A percentile compares a stretch with the other conserved stretches of the same genome.
Evolutionary conservation across 2,113 vertebrate genomes (phyloP).

Genomic region (Paramormyrops kingsleyae): DNA sequence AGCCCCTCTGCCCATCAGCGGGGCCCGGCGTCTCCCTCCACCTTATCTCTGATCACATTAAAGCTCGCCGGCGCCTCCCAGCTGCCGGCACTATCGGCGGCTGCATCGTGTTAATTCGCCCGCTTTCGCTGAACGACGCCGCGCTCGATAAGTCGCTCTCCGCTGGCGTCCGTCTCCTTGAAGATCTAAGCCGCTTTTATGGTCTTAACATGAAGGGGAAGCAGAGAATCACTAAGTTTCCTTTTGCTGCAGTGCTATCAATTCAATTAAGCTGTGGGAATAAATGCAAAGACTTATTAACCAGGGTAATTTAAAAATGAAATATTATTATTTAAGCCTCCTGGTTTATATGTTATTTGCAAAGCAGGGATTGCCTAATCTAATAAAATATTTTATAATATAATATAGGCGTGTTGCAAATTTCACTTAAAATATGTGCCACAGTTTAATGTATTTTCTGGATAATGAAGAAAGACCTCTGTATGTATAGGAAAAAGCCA

Average conservation of each 20-base stretch:
- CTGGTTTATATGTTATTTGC: neutral
- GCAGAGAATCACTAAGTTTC: neutral
- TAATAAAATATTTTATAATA: neutral
- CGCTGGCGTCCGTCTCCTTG: neutral
- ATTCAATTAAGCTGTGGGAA: neutral
- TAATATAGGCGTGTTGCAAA: neutral
- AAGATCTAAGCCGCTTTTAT: constrained; percentile 8
- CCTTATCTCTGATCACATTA: neutral
- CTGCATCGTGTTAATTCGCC: neutral
- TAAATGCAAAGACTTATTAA: neutral
- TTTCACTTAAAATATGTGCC: neutral
- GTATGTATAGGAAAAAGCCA: neutral
- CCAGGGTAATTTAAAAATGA: neutral
- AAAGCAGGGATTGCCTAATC: neutral
- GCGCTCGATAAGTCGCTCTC: neutral
- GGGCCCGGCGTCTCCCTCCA: neutral
- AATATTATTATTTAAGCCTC: constrained; percentile 4
- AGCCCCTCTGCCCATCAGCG: neutral
- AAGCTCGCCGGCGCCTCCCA: neutral
- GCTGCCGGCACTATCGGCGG: neutral
- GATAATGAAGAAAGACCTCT: neutral
- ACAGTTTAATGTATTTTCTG: neutral
- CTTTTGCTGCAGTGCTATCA: neutral
- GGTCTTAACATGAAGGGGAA: neutral
- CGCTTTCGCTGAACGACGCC: neutral